Percentiles rank a stretch among this genome's conserved stretches.
Evolutionary conservation across 2,113 vertebrate species (phyloP).

Genomic region (Chauna torquata): DNA sequence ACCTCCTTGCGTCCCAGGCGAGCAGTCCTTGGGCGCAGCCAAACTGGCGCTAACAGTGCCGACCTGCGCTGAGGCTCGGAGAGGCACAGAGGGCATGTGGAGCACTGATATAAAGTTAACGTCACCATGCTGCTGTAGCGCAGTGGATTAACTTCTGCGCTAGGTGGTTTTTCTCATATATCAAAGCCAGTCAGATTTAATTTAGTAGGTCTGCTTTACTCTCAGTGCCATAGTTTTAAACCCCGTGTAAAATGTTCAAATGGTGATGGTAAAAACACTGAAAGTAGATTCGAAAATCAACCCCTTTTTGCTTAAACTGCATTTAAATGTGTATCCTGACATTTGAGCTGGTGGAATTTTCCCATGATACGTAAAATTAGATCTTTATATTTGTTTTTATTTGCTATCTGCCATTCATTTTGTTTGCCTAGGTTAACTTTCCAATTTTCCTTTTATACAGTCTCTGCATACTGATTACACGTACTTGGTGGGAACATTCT

Average conservation of each 20-base stretch:
- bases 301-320: neutral
- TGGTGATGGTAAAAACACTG: accelerated
- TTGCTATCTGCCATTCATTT: constrained; percentile 22
- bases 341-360: constrained; percentile 36
- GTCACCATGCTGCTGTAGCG: neutral
- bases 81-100: neutral
- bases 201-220: neutral
- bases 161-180: neutral
- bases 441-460: neutral
- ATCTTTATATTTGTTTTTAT: constrained; percentile 41
- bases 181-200: neutral
- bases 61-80: neutral
- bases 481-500: constrained; percentile 11
- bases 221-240: neutral
- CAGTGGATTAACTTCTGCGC: neutral
- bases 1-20: neutral
- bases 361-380: neutral
- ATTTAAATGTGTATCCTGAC: neutral
- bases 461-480: neutral
- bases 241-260: neutral
- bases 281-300: neutral
- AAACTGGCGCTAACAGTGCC: neutral
- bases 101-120: neutral
- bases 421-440: constrained; percentile 58
- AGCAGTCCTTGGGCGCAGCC: neutral